phyloP scores from a whole-genome alignment of 2,113 vertebrate genomes.

The Nothocercus julius region DNA sequence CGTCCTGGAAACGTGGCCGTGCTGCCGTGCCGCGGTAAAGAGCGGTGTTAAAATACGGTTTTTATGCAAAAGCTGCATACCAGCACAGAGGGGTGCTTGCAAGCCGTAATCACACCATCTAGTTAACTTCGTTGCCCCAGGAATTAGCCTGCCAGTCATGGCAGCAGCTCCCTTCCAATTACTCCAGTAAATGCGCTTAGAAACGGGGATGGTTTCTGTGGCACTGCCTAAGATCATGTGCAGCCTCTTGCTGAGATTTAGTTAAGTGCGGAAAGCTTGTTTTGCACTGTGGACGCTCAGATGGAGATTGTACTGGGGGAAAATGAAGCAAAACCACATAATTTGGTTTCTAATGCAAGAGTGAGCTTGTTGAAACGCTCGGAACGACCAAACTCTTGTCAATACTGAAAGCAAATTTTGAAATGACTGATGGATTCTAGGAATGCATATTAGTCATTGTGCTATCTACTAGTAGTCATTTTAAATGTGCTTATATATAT shows the following conservation, averaged over 20 bases:
- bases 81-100: neutral
- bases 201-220: constrained; percentile 50
- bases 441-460: neutral
- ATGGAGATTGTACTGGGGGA: constrained; percentile 49
- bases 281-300: constrained; percentile 59
- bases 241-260: constrained; percentile 51
- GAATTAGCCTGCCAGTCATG: constrained; percentile 40
- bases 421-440: neutral
- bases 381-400: neutral
- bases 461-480: neutral
- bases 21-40: neutral
- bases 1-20: neutral
- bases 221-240: constrained; percentile 57
- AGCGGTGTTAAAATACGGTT: neutral
- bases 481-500: neutral
- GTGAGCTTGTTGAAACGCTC: constrained; percentile 28
- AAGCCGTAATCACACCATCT: neutral
- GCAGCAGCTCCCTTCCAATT: constrained; percentile 52
- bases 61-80: neutral
- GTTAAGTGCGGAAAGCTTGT: constrained; percentile 55
- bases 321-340: constrained; percentile 30
- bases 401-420: neutral
- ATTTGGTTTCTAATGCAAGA: constrained; percentile 47
- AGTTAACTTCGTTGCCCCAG: constrained; percentile 25
- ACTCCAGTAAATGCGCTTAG: constrained; percentile 22